phyloP scores from a whole-genome alignment of 2,113 vertebrate species.

The Indri indri region DNA sequence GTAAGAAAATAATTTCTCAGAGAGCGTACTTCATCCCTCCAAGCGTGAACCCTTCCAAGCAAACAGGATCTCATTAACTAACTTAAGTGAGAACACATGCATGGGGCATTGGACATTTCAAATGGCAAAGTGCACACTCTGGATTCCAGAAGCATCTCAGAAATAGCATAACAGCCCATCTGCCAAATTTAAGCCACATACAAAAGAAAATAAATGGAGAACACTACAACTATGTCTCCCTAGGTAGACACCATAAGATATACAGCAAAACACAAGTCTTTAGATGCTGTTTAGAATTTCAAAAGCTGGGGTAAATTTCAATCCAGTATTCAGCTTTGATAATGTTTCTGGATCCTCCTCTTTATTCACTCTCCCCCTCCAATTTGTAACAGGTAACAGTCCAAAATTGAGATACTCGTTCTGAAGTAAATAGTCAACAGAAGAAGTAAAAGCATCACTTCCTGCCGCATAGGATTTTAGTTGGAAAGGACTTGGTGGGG shows the following conservation, averaged over 20 bases:
- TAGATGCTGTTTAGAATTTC: neutral
- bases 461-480: neutral
- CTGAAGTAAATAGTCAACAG: neutral
- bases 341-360: neutral
- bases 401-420: neutral
- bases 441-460: neutral
- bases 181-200: neutral
- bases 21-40: slow-evolving; percentile 3
- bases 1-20: slow-evolving; percentile 36
- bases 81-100: neutral
- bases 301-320: neutral
- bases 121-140: neutral
- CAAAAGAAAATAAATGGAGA: slow-evolving; percentile 3
- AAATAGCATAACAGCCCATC: neutral
- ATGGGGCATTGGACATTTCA: neutral
- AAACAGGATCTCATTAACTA: slow-evolving; percentile 55
- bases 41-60: neutral
- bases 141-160: slow-evolving; percentile 13
- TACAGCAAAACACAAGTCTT: neutral
- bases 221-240: neutral
- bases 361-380: neutral
- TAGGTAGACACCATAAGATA: neutral
- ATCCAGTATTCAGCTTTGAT: neutral
- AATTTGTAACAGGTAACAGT: neutral
- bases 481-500: neutral